Conservation (phyloP, 2,888 invertebrate genomes). For the Clistopyga incitator region DNA sequence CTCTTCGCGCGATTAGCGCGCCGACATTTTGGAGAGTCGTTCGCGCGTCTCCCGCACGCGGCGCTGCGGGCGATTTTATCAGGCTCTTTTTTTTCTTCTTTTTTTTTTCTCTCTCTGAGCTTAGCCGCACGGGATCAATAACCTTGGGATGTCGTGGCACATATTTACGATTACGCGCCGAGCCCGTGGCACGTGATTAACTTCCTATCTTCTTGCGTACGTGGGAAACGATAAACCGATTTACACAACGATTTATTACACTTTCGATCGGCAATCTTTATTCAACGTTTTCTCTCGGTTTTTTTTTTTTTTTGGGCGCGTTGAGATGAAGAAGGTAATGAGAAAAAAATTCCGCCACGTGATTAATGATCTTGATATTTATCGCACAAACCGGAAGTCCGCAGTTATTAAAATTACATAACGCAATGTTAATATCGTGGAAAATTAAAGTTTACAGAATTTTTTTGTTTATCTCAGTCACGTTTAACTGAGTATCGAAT, state of each 20-base stretch:
- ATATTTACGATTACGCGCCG: neutral
- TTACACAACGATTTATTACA: neutral
- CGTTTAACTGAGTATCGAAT: too few species aligned
- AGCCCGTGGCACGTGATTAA: neutral
- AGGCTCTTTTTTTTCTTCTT: too few species aligned
- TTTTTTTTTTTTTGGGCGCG: conserved; percentile 3
- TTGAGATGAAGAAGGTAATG: conserved; percentile 42
- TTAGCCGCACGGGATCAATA: conserved; percentile 58
- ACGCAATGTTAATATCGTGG: too few species aligned
- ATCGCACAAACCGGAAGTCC: neutral
- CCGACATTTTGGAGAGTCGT: conserved; percentile 13
- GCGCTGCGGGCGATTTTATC: conserved; percentile 24
- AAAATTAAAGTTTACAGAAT: too few species aligned
- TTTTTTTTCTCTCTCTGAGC: conserved; percentile 9
- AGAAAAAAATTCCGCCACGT: neutral
- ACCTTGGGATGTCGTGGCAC: conserved; percentile 56
- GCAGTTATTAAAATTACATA: too few species aligned
- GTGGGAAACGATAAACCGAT: neutral
- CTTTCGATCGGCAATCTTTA: neutral
- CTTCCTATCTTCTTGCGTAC: neutral
- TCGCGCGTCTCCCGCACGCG: neutral
- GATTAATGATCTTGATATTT: neutral
- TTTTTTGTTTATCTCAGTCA: too few species aligned
- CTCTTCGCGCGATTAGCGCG: neutral
- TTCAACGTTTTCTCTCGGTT: neutral